Conservation (phyloP, 1,140 invertebrate species). For the Limonius californicus region DNA sequence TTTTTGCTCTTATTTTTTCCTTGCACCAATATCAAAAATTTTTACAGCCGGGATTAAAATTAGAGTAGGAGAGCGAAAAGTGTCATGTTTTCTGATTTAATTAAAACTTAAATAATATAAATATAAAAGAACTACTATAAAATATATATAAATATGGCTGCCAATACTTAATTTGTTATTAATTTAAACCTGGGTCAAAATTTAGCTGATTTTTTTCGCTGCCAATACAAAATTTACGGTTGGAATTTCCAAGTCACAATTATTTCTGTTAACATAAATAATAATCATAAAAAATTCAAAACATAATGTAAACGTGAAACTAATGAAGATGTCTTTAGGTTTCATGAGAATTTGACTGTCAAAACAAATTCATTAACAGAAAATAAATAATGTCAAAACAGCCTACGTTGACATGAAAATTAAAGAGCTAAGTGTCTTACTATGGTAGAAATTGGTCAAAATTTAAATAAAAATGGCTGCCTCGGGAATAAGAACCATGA, state of each 20-base stretch:
- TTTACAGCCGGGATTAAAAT: not conserved
- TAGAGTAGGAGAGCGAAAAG: not conserved
- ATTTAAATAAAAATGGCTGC: not conserved
- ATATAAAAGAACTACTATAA: slow-evolving; percentile 16
- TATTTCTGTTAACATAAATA: too few relatives aligned
- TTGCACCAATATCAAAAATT: slow-evolving; percentile 24
- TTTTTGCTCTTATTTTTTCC: slow-evolving; percentile 2
- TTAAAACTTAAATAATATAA: slow-evolving; percentile 11
- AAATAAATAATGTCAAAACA: too few relatives aligned
- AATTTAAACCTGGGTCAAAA: not conserved
- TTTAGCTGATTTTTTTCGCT: too few relatives aligned
- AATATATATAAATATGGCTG: slow-evolving; percentile 21
- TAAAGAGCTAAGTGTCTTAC: too few relatives aligned
- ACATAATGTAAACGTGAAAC: too few relatives aligned
- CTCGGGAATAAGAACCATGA: not conserved
- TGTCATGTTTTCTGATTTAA: not conserved
- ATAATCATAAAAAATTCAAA: not conserved
- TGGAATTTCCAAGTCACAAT: too few relatives aligned
- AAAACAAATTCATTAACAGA: too few relatives aligned
- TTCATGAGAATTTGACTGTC: too few relatives aligned
- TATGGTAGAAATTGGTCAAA: too few relatives aligned
- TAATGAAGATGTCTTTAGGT: too few relatives aligned
- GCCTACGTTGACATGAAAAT: too few relatives aligned
- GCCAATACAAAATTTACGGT: too few relatives aligned
- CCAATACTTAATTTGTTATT: slow-evolving; percentile 6